These are phyloP conservation scores for Rotaria magnacalcarata DNA, from an alignment of 2,888 invertebrate species.

Conservation along the genomic window DNA sequence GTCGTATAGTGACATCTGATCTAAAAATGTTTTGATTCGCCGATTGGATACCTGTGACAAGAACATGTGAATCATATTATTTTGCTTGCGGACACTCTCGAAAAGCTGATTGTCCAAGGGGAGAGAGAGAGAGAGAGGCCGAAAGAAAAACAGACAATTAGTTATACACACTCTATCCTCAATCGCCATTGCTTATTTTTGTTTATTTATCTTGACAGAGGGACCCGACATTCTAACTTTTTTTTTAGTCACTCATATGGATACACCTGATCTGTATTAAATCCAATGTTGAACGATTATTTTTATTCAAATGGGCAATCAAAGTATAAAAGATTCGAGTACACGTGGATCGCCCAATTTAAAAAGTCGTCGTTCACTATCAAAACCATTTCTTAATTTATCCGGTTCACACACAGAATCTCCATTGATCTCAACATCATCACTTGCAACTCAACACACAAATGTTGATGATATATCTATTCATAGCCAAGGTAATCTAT, in stretches of 20 bases:
- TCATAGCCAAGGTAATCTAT: slow-evolving; percentile 8
- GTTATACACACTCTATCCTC: background rate
- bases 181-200: slow-evolving; percentile 18
- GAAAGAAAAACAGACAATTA: slow-evolving; percentile 25
- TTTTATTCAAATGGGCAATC: slow-evolving; percentile 25
- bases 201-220: slow-evolving; percentile 17
- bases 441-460: background rate
- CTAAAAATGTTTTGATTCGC: background rate
- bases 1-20: background rate
- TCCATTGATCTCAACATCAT: slow-evolving; percentile 1
- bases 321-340: slow-evolving; percentile 8
- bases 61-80: slow-evolving; percentile 22
- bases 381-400: slow-evolving; percentile 30
- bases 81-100: slow-evolving; percentile 29
- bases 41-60: slow-evolving; percentile 1
- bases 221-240: background rate
- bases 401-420: slow-evolving; percentile 29
- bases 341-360: slow-evolving; percentile 27
- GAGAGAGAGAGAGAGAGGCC: background rate
- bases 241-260: background rate
- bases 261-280: background rate
- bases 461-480: slow-evolving; percentile 31
- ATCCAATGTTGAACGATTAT: background rate
- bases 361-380: slow-evolving; percentile 34
- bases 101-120: slow-evolving; percentile 27